Base-by-base conservation (phyloP, 2,113 vertebrate species). In the Embiotoca jacksoni region DNA sequence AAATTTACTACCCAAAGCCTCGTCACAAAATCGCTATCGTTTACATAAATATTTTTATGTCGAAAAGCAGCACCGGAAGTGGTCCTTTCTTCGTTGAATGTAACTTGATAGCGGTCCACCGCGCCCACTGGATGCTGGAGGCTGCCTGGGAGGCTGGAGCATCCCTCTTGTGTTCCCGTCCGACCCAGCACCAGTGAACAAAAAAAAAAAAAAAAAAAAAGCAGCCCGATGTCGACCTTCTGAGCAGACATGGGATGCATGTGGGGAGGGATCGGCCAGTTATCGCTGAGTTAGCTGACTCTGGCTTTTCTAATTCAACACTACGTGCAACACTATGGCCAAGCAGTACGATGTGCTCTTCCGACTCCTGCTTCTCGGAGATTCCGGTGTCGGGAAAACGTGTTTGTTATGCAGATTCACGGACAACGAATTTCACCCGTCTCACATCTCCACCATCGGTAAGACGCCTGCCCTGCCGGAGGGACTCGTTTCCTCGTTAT, bases 361-460 rank as follows among this genome's bases (percentile, higher is more conserved):
- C 94, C 94, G 97, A 90, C 94, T 99, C 91, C 96, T 99, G 94
- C 96, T 98, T 70, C 95, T 99, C 77, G 97, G 97, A 88, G 98
- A 99, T 92, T 99, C 97, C 10, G 98, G 97, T 79, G 97, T 99
- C 86, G 98, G 98, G 75, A 99, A 99, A 95, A 99, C 98, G 90
- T 99, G 97, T 89, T 94, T 99, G 88, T 94, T 99, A 59, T 98
- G 97, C 95, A 96, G 97, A 93, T 99, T 98, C 94, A 98, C 98
- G 81, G 98, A 99, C 96, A 98, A 98, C 94, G 96, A 97, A 92
- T 99, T 99, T 89, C 97, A 99, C 92, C 95, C 97, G 65, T 97
- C 98, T 77, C 97, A 99, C 92, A 99, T 99, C 94, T 99, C 98
- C 90, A 99, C 97, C 83, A 99, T 99, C 92, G 97, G 97, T 97